Evolutionary conservation across 2,888 invertebrate genomes (phyloP), one percentile per base, ranked within the genome.

Genomic region (Acanthosepion pharaonis): DNA sequence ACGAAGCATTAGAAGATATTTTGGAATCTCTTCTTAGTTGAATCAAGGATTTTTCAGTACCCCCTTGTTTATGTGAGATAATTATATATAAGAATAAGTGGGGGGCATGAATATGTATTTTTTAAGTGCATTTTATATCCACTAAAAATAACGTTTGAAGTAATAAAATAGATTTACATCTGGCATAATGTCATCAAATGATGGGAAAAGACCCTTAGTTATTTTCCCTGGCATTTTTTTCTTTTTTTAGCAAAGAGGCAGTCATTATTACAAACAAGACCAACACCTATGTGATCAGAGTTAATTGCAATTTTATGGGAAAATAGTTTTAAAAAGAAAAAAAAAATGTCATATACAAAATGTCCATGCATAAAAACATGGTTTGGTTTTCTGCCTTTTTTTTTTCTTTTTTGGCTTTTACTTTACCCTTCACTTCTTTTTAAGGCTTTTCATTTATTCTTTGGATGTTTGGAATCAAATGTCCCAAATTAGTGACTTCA

Each of bases 401-500:
- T 28, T 28, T 6, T n/a, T 11, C 5, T 78, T n/a, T 9, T 15
- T n/a, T 78, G 20, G 9, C 33, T n/a, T n/a, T 78, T 78, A 9
- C 11, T 78, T 78, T n/a, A 1, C 5, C 20, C 28, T 25, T 9
- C 78, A 3, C 15, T 78, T 33, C 11, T n/a, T 33, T 78, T 78
- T 78, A 78, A n/a, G 78, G 78, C 15, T 78, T 78, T 33, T 78
- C 78, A 33, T 78, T 78, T 78, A 78, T 78, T 78, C 78, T 78
- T 78, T 78, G n/a, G 78, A 78, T 78, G 78, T 33, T 59, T 78
- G 78, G 78, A 78, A 78, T 78, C n/a, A 78, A 78, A 78, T 78
- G 78, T 78, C 78, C 78, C 78, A 9, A 78, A 78, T 78, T 78
- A 78, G n/a, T 33, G 78, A 78, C 78, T n/a, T 78, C 78, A 78